Evolutionary conservation across 2,113 vertebrate genomes (phyloP), one percentile per base, ranked within the genome.

Genomic region (Etheostoma cragini): DNA sequence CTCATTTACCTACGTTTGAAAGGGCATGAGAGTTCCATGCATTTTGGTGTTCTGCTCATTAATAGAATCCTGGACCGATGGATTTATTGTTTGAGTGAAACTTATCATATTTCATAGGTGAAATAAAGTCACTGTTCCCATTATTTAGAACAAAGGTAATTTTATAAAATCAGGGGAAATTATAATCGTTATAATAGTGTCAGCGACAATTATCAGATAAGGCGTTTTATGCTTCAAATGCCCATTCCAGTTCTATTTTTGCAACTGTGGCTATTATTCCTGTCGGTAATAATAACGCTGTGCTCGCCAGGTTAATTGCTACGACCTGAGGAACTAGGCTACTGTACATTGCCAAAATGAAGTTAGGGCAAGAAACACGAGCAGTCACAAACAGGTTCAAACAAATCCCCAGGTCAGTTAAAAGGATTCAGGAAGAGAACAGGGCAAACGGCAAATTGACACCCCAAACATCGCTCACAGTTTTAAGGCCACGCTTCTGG

Each of bases 1-100:
- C 50, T 47, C 49, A 57, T 78, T 81, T 76, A 66, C 78, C 67
- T 79, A 49, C 47, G 47, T 24, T 50, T 66, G 65, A 76, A 75
- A 82, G 77, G 42, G 56, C 78, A 80, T 15, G 6, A 52, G 19
- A 56, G 49, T 60, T 30, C 47, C 19, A 19, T 58, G 45, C 69
- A 63, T 54, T 56, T 72, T 64, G 33, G 71, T 76, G n/a, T 68
- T 53, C 21, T 52, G 35, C 70, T 70, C 62, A 72, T 82, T 72
- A 77, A 69, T 16, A 52, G 2, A 66, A 71, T 26, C 33, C 54
- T 42, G 49, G 70, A 8, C 14, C 45, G 2, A 57, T 82, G 19
- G 2, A 71, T 42, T 45, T 21, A 42, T 38, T 33, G 50, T 33
- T 56, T 30, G 19, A 62, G 63, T 64, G 26, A 73, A 64, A 65